Conservation (phyloP, 2,797 vertebrate genomes). For the Danio choprae region DNA sequence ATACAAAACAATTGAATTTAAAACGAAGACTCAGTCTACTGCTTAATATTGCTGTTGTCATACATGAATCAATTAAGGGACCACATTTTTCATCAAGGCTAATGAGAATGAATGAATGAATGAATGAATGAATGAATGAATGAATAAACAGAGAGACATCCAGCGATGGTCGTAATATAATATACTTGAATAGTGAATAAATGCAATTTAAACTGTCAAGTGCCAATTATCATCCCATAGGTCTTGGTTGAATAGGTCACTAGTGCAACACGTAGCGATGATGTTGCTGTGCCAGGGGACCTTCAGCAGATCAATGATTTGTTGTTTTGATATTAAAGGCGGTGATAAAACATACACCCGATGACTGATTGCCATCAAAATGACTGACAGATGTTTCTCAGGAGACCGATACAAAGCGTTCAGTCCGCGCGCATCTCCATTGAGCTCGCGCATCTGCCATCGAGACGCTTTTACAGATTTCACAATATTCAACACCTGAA, state of each 20-base stretch:
- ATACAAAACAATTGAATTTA: background rate
- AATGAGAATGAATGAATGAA: background rate
- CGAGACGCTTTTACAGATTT: background rate
- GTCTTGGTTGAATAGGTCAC: background rate
- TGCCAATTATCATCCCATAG: background rate
- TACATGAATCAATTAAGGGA: background rate
- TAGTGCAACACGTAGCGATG: conserved; percentile 29
- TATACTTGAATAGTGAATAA: no score
- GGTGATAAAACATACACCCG: background rate
- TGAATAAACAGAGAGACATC: background rate
- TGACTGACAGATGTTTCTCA: conserved; percentile 35
- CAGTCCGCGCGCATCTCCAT: conserved; percentile 18
- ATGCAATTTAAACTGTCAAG: background rate
- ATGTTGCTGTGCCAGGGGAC: background rate
- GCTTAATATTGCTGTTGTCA: background rate
- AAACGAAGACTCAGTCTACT: no score
- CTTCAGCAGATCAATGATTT: background rate
- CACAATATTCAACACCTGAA: background rate
- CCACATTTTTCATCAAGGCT: background rate
- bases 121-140: background rate
- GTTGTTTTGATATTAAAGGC: conserved; percentile 11
- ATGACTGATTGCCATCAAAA: conserved; percentile 2
- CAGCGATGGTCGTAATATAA: background rate
- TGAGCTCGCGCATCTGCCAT: background rate
- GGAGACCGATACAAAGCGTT: background rate